phyloP scores from a whole-genome alignment of 2,797 vertebrate genomes.

The Rhinoraja longicauda region DNA sequence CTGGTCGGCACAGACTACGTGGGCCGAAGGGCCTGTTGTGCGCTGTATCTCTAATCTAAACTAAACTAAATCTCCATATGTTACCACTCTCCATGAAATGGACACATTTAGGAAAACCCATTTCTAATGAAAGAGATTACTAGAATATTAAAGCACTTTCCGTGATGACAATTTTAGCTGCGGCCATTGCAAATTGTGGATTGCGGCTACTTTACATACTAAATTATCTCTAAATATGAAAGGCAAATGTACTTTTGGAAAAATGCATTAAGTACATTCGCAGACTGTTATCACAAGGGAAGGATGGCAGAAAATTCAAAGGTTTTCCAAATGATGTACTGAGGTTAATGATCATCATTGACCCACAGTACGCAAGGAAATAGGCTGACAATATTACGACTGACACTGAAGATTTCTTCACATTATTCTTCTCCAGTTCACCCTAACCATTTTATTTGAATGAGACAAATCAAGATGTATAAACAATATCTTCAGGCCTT shows the following conservation, averaged over 20 bases:
- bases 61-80: not conserved
- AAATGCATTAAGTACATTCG: not conserved
- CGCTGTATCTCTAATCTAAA: no score
- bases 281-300: not conserved
- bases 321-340: not conserved
- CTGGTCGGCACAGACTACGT: no score
- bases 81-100: not conserved
- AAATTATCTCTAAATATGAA: not conserved
- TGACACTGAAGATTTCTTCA: not conserved
- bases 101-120: not conserved
- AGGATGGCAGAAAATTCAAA: not conserved
- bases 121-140: not conserved
- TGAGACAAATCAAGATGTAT: not conserved
- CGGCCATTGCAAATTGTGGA: not conserved
- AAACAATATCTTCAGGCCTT: slow-evolving; percentile 10
- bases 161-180: not conserved
- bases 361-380: not conserved
- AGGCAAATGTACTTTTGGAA: not conserved
- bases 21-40: no score
- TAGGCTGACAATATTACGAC: not conserved
- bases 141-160: not conserved
- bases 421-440: not conserved
- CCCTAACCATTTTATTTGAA: not conserved
- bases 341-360: slow-evolving; percentile 23
- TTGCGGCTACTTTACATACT: not conserved